Percentiles rank a stretch among this genome's conserved stretches.
Conservation (phyloP, 1,140 invertebrate genomes). For the Meloidogyne chitwoodi region DNA sequence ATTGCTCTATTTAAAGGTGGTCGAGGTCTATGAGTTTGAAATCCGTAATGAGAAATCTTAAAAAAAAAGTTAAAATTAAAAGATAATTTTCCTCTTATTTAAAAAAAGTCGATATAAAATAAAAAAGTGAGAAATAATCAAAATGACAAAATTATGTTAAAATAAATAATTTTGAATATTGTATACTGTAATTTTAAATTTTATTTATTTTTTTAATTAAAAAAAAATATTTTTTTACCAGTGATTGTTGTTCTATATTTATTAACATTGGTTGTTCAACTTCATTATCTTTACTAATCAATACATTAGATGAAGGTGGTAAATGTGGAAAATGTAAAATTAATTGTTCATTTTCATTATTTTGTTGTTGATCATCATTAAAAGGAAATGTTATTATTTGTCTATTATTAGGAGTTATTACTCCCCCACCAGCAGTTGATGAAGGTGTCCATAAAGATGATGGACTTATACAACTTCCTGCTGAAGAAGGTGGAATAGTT, state of each 20-base stretch:
- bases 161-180: no score
- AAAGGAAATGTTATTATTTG: not conserved
- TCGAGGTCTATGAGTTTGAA: conserved; percentile 28
- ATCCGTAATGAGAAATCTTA: conserved; percentile 20
- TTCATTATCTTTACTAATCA: not conserved
- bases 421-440: not conserved
- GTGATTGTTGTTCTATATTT: not conserved
- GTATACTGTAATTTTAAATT: no score
- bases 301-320: not conserved
- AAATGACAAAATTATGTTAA: not conserved
- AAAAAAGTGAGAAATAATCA: not conserved
- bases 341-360: conserved; percentile 20
- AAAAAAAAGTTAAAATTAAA: not conserved
- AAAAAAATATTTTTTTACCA: not conserved
- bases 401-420: not conserved
- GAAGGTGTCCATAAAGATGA: not conserved
- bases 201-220: no score
- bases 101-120: no score
- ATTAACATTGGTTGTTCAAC: not conserved
- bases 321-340: conserved; percentile 11
- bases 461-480: not conserved
- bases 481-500: not conserved
- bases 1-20: conserved; percentile 46
- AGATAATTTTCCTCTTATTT: no score
- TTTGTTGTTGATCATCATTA: conserved; percentile 12